These are phyloP conservation scores for Eremophila alpestris DNA, from an alignment of 2,797 vertebrate genomes.

Conservation along the genomic window DNA sequence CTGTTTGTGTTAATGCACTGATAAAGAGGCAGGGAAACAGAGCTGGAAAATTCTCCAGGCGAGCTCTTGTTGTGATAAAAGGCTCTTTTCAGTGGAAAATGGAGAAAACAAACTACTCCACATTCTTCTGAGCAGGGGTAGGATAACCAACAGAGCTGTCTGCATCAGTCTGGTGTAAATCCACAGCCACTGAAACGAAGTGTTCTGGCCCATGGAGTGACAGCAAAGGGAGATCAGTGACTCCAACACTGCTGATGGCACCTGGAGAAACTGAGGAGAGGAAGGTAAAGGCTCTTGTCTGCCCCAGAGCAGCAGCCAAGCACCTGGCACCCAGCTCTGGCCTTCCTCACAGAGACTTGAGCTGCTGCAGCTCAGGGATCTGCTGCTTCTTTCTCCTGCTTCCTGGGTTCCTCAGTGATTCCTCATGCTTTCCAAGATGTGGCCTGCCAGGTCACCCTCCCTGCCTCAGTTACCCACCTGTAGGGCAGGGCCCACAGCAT, in stretches of 20 bases:
- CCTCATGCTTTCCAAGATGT: background rate
- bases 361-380: accelerated
- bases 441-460: background rate
- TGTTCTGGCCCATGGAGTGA: background rate
- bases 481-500: background rate
- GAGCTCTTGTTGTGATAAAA: background rate
- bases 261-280: background rate
- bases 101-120: background rate
- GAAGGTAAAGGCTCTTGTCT: background rate
- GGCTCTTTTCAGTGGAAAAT: background rate
- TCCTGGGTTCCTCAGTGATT: background rate
- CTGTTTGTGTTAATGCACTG: slow-evolving; percentile 22
- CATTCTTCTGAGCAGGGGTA: background rate
- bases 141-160: background rate
- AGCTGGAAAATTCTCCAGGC: background rate
- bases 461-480: background rate
- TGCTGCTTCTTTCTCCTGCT: background rate
- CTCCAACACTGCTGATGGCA: background rate
- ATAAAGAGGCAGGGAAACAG: background rate
- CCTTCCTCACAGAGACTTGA: accelerated
- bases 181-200: background rate
- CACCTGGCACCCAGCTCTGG: accelerated
- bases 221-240: background rate
- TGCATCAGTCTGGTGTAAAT: background rate
- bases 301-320: accelerated